Evolutionary conservation across 2,113 vertebrate genomes (phyloP).

Genomic region (Kryptolebias marmoratus): DNA sequence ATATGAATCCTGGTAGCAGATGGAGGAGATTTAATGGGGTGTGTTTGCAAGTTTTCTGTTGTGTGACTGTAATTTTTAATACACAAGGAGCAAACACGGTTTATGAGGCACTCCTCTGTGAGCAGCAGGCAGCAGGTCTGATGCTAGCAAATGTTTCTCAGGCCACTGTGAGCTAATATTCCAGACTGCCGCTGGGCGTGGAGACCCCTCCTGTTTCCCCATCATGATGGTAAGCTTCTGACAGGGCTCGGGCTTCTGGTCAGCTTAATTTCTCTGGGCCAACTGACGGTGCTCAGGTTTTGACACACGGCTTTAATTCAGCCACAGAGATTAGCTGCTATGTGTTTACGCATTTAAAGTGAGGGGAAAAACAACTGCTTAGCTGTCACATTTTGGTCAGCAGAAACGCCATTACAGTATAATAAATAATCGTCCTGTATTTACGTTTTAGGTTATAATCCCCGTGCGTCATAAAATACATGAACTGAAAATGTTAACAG

Average conservation of each 20-base stretch:
- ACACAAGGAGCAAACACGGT: background rate
- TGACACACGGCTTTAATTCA: constrained; percentile 9
- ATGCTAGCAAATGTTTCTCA: background rate
- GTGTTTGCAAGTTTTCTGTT: constrained; percentile 16
- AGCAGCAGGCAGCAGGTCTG: constrained; percentile 28
- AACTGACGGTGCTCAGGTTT: constrained; percentile 16
- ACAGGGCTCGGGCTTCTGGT: constrained; percentile 42
- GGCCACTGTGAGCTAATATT: constrained; percentile 26
- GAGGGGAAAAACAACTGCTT: background rate
- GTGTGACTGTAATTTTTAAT: background rate
- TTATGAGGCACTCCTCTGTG: constrained; percentile 11
- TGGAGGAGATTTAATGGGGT: background rate
- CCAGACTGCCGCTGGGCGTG: constrained; percentile 34
- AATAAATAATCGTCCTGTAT: constrained; percentile 1
- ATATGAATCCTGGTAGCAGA: constrained; percentile 39
- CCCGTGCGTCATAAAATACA: background rate
- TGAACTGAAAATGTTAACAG: constrained; percentile 13
- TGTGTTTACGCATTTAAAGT: constrained; percentile 4
- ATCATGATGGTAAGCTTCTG: constrained; percentile 43
- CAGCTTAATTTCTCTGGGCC: constrained; percentile 35
- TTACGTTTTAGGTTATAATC: constrained; percentile 11
- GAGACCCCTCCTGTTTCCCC: constrained; percentile 50
- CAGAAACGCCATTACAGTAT: constrained; percentile 2
- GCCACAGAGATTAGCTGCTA: background rate
- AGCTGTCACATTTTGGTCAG: constrained; percentile 4